Conservation (phyloP, 2,113 vertebrate genomes). For the Daboia siamensis region DNA sequence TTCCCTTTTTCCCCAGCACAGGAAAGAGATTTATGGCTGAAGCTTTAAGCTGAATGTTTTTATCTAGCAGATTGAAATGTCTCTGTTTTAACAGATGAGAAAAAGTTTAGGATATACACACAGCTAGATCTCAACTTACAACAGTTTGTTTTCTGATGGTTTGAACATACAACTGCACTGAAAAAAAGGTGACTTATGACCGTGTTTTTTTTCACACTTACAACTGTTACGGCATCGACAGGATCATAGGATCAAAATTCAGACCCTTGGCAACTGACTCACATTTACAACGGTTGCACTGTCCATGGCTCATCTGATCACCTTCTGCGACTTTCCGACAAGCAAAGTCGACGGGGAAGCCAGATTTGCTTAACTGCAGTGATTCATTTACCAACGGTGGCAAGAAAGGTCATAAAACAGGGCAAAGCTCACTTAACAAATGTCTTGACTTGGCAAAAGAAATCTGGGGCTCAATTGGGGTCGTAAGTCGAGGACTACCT, state of each 20-base stretch:
- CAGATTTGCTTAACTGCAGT: too few relatives aligned
- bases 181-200: neutral
- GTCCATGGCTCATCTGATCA: neutral
- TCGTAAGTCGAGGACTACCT: neutral
- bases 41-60: neutral
- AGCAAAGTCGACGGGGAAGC: too few relatives aligned
- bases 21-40: neutral
- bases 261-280: neutral
- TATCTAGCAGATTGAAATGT: neutral
- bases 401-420: too few relatives aligned
- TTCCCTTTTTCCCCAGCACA: neutral
- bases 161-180: neutral
- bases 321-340: neutral
- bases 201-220: neutral
- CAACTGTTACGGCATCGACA: neutral
- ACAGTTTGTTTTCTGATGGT: too few relatives aligned
- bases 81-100: neutral
- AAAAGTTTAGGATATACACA: neutral
- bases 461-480: neutral
- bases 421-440: neutral
- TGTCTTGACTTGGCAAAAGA: neutral
- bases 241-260: neutral
- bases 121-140: neutral
- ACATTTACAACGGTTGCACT: neutral
- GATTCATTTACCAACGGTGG: too few relatives aligned